Base-by-base conservation (phyloP, 30 jellyfish, hydroid and myxozoan species). In the Sanderia malayensis region DNA sequence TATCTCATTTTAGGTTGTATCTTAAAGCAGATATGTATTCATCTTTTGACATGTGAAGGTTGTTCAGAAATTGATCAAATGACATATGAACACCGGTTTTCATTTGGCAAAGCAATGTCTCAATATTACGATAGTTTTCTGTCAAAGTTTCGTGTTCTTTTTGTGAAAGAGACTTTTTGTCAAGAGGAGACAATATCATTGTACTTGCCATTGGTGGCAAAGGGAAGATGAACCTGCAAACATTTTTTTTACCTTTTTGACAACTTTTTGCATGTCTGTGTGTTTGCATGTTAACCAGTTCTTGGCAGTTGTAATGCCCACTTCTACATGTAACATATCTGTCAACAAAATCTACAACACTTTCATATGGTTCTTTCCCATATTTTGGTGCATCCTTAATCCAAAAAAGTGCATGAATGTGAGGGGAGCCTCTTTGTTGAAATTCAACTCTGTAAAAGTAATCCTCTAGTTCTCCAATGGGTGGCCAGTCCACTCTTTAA, bases 381-480 rank as follows among this genome's bases (percentile, higher is more conserved):
- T n/a, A n/a, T n/a, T n/a, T n/a, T n/a, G n/a, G n/a, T n/a, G n/a
- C n/a, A n/a, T n/a, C n/a, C n/a, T n/a, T n/a, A n/a, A n/a, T n/a
- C n/a, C n/a, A n/a, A n/a, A n/a, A n/a, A n/a, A 64, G 44, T 24
- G 83, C 78, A 53, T 77, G 89, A 34, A 64, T 46, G 57, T 77
- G 89, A 15, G 89, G 83, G 23, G 85, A 61, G 45, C 83, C 89
- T 27, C 89, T 37, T 30, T 46, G 71, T 32, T 77, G 89, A 47
- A 77, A 77, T n/a, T n/a, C n/a, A n/a, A n/a, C n/a, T n/a, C n/a
- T n/a, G n/a, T n/a, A n/a, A n/a, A n/a, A n/a, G n/a, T 44, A 70
- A 70, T 70, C 83, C 17, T 26, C 25, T 13, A 70, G 57, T 18
- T 44, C 57, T 10, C 75, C 83, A 11, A 70, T 8, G 28, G 74